Evolutionary conservation across 2,113 vertebrate species (phyloP).

Genomic region (Guaruba guarouba): DNA sequence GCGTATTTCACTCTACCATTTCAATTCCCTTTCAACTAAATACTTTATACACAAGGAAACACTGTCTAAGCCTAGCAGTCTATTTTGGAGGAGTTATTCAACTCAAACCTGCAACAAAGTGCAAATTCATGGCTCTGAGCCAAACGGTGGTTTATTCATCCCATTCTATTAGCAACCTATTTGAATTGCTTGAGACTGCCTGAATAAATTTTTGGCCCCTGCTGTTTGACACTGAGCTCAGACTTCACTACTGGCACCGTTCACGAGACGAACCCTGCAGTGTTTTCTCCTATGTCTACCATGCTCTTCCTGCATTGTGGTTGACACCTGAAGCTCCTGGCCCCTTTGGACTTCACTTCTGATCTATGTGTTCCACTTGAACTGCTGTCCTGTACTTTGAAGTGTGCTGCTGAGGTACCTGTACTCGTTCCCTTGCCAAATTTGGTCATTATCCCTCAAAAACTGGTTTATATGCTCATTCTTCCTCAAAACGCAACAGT

Average conservation of each 20-base stretch:
- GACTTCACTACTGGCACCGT: background rate
- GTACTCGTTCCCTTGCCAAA: background rate
- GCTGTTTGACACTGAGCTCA: background rate
- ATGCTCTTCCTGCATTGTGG: background rate
- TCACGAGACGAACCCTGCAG: accelerated
- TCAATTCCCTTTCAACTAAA: background rate
- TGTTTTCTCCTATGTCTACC: background rate
- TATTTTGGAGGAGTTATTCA: background rate
- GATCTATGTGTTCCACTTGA: background rate
- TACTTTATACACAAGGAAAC: background rate
- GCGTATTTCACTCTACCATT: background rate
- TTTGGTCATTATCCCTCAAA: background rate
- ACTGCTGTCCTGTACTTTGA: background rate
- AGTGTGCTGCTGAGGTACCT: background rate
- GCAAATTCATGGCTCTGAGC: background rate
- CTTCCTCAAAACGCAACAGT: background rate
- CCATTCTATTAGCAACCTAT: conserved; percentile 1
- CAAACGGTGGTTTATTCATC: background rate
- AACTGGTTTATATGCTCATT: background rate
- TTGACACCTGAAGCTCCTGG: background rate
- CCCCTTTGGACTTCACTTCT: background rate
- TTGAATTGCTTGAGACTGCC: background rate
- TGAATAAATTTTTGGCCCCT: background rate
- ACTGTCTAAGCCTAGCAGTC: background rate
- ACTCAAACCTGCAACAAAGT: background rate